These are phyloP conservation scores for Sprattus sprattus DNA, from an alignment of 2,113 vertebrate genomes.

Conservation along the genomic window DNA sequence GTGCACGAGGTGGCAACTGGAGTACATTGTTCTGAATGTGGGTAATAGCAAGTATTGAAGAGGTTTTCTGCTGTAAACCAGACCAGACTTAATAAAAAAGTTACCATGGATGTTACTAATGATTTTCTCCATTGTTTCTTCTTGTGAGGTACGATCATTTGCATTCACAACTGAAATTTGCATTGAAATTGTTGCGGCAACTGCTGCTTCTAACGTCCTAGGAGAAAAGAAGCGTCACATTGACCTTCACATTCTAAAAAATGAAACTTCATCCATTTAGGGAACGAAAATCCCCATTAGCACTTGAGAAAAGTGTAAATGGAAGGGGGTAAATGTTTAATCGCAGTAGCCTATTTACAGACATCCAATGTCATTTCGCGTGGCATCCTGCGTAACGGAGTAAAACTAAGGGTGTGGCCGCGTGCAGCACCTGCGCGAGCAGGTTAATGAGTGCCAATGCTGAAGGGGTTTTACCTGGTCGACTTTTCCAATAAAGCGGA, in stretches of 20 bases:
- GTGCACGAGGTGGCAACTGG: not conserved
- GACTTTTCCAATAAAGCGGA: conserved; percentile 1
- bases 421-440: conserved; percentile 48
- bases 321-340: not conserved
- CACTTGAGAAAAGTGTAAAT: not conserved
- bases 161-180: not conserved
- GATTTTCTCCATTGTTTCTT: not conserved
- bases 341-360: not conserved
- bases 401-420: conserved; percentile 19
- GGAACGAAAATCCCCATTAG: not conserved
- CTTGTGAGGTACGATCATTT: not conserved
- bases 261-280: no score
- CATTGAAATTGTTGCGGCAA: not conserved
- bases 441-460: conserved; percentile 60
- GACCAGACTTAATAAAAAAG: conserved; percentile 47
- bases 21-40: not conserved
- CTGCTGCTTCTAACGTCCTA: not conserved
- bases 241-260: no score
- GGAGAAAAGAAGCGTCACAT: not conserved
- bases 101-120: conserved; percentile 1
- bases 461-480: conserved; percentile 16
- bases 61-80: conserved; percentile 22
- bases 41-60: not conserved
- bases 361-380: not conserved
- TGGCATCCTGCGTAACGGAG: not conserved